phyloP scores from a whole-genome alignment of 2,113 vertebrate genomes.

The Macquaria ambigua region DNA sequence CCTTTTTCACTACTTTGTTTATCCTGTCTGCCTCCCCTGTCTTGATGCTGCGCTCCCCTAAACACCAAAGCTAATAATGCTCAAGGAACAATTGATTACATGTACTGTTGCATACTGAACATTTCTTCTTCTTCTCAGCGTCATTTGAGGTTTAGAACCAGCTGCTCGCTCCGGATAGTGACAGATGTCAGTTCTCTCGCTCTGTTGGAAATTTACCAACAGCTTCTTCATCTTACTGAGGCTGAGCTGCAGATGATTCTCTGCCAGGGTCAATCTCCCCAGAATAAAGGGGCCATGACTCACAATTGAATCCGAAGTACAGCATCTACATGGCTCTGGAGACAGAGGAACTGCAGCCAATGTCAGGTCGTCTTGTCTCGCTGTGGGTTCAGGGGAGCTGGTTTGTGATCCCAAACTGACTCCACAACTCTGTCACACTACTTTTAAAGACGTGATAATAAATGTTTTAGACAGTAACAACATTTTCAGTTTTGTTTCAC shows the following conservation, averaged over 20 bases:
- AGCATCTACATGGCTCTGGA: not conserved
- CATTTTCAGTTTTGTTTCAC: not conserved
- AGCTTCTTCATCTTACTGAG: not conserved
- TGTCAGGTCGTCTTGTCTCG: not conserved
- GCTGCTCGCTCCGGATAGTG: not conserved
- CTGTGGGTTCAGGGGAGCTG: not conserved
- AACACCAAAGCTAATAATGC: constrained; percentile 1
- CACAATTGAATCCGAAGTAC: not conserved
- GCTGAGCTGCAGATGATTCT: not conserved
- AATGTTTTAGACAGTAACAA: not conserved
- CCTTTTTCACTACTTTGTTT: constrained; percentile 23
- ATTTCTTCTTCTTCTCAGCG: not conserved
- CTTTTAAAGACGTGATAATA: not conserved
- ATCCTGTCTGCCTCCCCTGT: not conserved
- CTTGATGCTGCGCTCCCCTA: not conserved
- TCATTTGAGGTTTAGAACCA: not conserved
- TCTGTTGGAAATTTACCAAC: constrained; percentile 15
- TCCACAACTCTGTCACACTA: not conserved
- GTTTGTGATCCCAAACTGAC: not conserved
- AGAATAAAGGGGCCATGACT: not conserved
- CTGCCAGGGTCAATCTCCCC: not conserved
- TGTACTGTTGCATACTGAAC: not conserved
- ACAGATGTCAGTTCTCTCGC: constrained; percentile 1
- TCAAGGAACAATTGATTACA: not conserved
- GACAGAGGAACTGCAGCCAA: not conserved